A percentile compares a stretch with the other conserved stretches of the same genome.
Conservation (phyloP, 37 sponge, comb jelly and placozoan genomes). For the Spongilla lacustris region DNA sequence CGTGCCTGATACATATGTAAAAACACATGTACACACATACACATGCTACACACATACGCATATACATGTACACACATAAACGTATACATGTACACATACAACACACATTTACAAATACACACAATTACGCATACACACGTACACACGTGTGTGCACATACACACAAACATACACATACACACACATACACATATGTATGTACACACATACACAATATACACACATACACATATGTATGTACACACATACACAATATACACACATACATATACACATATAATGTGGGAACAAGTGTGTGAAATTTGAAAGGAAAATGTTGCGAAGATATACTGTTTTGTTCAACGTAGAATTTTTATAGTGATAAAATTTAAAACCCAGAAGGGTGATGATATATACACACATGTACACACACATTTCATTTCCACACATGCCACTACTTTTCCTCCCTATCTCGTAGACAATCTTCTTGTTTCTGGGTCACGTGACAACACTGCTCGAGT, state of each 20-base stretch:
- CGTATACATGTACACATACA: conserved; percentile 1
- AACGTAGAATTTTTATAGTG: no score
- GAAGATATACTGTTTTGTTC: no score
- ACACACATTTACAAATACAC: conserved; percentile 10
- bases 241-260: no score
- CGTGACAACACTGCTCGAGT: conserved; percentile 63
- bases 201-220: not conserved
- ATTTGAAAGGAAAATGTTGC: no score
- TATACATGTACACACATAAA: not conserved
- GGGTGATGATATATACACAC: no score
- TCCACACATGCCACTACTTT: not conserved
- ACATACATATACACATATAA: no score
- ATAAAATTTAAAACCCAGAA: no score
- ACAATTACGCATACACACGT: not conserved
- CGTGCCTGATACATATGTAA: not conserved
- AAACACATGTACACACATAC: conserved; percentile 10
- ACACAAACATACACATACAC: not conserved
- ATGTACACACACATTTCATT: not conserved
- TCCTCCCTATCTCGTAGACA: conserved; percentile 16
- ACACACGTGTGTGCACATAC: not conserved
- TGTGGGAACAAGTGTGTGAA: no score
- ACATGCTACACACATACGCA: not conserved
- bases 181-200: not conserved
- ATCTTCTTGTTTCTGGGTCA: conserved; percentile 76
- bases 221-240: no score